phyloP scores from a whole-genome alignment of 2,113 vertebrate species.

The Ptyas mucosa region DNA sequence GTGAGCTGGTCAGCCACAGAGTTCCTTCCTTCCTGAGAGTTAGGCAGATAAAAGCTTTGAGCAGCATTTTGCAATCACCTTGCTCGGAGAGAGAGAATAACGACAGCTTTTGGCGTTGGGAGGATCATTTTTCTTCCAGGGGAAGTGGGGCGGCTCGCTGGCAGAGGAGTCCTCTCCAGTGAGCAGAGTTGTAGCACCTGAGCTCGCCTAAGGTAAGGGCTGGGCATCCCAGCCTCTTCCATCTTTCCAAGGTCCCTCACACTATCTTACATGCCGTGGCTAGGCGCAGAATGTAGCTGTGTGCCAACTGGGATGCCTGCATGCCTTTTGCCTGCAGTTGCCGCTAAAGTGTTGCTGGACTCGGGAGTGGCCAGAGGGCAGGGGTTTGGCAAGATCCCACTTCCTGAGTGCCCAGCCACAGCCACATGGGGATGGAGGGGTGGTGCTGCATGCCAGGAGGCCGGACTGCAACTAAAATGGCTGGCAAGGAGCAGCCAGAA shows the following conservation, averaged over 20 bases:
- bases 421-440: background rate
- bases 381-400: background rate
- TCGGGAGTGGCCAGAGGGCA: background rate
- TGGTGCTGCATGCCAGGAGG: background rate
- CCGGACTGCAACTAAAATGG: background rate
- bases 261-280: background rate
- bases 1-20: background rate
- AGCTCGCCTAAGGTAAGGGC: background rate
- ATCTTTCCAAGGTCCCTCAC: background rate
- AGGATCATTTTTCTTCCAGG: background rate
- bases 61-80: conserved; percentile 12
- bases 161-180: background rate
- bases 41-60: conserved; percentile 11
- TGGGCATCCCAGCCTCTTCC: background rate
- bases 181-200: background rate
- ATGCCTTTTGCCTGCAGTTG: no score
- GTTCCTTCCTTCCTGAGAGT: conserved; percentile 19
- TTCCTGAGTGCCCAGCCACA: background rate
- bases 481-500: background rate
- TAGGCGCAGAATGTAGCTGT: accelerated
- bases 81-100: background rate
- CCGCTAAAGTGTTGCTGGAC: background rate
- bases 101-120: background rate
- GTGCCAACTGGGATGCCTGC: no score
- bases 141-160: background rate